Evolutionary conservation across 2,113 vertebrate genomes (phyloP).

Genomic region (Plecturocebus donacophilus): DNA sequence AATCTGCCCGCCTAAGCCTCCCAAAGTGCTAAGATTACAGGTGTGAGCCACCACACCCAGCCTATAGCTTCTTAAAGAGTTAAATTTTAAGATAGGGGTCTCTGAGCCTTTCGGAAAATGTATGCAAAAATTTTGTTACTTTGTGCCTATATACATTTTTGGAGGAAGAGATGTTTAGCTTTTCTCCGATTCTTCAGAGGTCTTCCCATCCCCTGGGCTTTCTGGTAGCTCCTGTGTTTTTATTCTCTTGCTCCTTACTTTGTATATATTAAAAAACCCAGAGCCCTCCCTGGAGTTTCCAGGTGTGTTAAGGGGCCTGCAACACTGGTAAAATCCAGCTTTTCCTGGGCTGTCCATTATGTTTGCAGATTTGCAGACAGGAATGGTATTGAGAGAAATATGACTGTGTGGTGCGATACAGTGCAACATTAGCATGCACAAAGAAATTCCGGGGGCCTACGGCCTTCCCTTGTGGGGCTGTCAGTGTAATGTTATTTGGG

Average conservation of each 20-base stretch:
- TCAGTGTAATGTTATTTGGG: background rate
- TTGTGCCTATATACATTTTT: background rate
- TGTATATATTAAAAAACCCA: background rate
- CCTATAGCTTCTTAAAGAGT: background rate
- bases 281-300: background rate
- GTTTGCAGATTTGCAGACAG: background rate
- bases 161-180: background rate
- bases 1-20: background rate
- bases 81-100: background rate
- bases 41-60: background rate
- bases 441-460: background rate
- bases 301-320: background rate
- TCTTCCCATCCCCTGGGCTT: background rate
- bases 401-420: background rate
- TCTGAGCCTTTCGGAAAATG: background rate
- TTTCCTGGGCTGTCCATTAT: background rate
- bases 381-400: background rate
- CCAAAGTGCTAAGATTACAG: background rate
- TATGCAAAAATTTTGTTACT: background rate
- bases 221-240: slow-evolving; percentile 30
- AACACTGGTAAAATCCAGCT: background rate
- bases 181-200: slow-evolving; percentile 27
- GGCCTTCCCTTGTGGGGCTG: background rate
- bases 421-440: background rate
- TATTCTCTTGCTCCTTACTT: background rate